Percentiles rank a stretch among this genome's conserved stretches.
Conservation (phyloP, 2,113 vertebrate species). For the Odocoileus virginianus region DNA sequence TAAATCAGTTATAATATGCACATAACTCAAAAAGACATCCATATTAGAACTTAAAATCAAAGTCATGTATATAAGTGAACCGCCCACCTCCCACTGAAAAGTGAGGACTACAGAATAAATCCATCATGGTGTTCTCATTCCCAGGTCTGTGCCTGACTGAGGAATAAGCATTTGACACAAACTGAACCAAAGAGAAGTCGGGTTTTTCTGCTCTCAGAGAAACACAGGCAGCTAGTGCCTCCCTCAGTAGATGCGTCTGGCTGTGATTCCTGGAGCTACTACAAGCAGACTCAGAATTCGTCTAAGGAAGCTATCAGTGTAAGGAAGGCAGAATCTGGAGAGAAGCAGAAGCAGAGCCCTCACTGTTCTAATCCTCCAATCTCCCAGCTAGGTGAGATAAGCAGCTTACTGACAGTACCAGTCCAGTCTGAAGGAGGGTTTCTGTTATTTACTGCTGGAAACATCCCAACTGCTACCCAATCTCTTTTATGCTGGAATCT, state of each 20-base stretch:
- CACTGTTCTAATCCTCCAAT: not conserved
- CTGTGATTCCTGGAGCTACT: not conserved
- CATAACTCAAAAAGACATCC: not conserved
- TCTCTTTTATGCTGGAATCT: not conserved
- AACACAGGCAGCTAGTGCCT: not conserved
- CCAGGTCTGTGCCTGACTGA: not conserved
- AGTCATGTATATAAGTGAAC: not conserved
- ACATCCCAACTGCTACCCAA: not conserved
- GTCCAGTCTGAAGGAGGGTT: not conserved
- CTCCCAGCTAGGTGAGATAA: not conserved
- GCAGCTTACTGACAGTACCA: not conserved
- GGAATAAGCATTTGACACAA: conserved; percentile 74
- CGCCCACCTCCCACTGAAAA: too few relatives aligned
- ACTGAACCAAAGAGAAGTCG: not conserved
- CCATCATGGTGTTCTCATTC: not conserved
- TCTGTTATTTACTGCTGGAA: not conserved
- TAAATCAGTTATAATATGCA: not conserved
- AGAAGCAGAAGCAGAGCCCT: not conserved
- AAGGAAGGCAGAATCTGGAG: not conserved
- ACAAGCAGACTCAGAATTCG: not conserved
- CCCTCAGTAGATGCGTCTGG: not conserved
- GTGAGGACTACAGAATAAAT: not conserved
- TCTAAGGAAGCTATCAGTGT: not conserved
- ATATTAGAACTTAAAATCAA: not conserved
- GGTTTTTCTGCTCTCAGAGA: not conserved